These are phyloP conservation scores for Spodoptera picta DNA, from an alignment of 2,888 invertebrate species.

Conservation along the genomic window DNA sequence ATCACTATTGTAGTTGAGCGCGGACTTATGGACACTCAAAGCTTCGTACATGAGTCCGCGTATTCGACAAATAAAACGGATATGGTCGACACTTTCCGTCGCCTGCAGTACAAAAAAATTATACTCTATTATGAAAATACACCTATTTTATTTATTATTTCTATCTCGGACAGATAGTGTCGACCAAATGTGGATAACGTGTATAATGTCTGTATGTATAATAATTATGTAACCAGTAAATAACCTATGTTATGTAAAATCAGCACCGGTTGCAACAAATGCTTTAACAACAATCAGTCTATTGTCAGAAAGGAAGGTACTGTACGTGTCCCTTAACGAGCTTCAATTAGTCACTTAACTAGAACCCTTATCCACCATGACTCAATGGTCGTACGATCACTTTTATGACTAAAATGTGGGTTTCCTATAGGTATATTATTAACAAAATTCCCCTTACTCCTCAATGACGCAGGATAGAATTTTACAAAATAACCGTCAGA, in stretches of 20 bases:
- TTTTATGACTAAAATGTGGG: conserved; percentile 50
- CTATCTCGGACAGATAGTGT: conserved; percentile 71
- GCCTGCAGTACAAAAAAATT: conserved; percentile 79
- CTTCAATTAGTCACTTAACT: conserved; percentile 69
- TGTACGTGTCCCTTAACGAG: conserved; percentile 73
- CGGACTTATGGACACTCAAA: conserved; percentile 59
- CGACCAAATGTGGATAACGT: conserved; percentile 76
- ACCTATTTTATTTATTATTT: conserved; percentile 69
- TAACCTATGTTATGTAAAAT: conserved; percentile 86
- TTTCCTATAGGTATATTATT: conserved; percentile 36
- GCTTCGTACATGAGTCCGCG: conserved; percentile 65
- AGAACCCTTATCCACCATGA: conserved; percentile 59
- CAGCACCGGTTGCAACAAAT: conserved; percentile 88
- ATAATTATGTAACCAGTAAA: conserved; percentile 87
- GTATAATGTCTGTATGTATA: conserved; percentile 83
- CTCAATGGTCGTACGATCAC: conserved; percentile 48
- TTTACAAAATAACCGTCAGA: conserved; percentile 19
- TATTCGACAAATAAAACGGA: conserved; percentile 80
- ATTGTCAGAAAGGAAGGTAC: conserved; percentile 88
- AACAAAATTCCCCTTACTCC: conserved; percentile 40
- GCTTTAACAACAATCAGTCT: conserved; percentile 88
- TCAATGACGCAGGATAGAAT: conserved; percentile 25
- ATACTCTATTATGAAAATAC: conserved; percentile 85
- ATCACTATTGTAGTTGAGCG: conserved; percentile 81
- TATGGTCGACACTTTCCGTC: conserved; percentile 70